Conservation (phyloP, 2,888 invertebrate species). For the Ditula angustiorana region DNA sequence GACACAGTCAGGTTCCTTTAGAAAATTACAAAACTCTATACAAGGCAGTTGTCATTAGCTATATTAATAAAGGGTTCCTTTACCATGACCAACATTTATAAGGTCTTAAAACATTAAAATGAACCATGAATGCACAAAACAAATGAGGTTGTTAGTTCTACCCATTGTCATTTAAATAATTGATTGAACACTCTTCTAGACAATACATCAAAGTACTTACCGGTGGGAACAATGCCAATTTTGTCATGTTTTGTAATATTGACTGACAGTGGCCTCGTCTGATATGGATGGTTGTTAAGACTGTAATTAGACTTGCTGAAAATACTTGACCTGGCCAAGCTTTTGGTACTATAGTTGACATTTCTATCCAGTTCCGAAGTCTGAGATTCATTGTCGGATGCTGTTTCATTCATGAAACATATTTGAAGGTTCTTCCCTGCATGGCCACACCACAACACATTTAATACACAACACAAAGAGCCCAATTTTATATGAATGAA, state of each 20-base stretch:
- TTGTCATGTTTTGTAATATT: conserved; percentile 79
- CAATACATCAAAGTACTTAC: conserved; percentile 63
- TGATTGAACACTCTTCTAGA: conserved; percentile 23
- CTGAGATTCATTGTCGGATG: conserved; percentile 93
- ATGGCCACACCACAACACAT: conserved; percentile 59
- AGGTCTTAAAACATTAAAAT: conserved; percentile 2
- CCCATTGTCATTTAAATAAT: conserved; percentile 29
- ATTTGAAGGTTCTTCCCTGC: conserved; percentile 97
- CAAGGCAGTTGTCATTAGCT: too few relatives aligned
- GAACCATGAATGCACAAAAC: not conserved
- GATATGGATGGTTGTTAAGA: conserved; percentile 76
- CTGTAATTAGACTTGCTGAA: conserved; percentile 73
- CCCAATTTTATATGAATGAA: conserved; percentile 37
- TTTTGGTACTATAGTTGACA: conserved; percentile 68
- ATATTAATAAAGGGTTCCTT: too few relatives aligned
- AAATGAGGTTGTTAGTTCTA: conserved; percentile 28
- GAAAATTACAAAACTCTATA: too few relatives aligned
- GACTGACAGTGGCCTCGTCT: conserved; percentile 78
- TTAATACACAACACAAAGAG: conserved; percentile 33
- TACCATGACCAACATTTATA: conserved; percentile 5
- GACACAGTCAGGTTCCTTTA: too few relatives aligned
- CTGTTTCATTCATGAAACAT: conserved; percentile 97
- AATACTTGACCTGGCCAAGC: conserved; percentile 72
- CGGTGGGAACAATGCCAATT: conserved; percentile 71
- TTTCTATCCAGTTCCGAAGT: conserved; percentile 89